Evolutionary conservation across 2,888 invertebrate genomes (phyloP).

Genomic region (Caenorhabditis uteleia): DNA sequence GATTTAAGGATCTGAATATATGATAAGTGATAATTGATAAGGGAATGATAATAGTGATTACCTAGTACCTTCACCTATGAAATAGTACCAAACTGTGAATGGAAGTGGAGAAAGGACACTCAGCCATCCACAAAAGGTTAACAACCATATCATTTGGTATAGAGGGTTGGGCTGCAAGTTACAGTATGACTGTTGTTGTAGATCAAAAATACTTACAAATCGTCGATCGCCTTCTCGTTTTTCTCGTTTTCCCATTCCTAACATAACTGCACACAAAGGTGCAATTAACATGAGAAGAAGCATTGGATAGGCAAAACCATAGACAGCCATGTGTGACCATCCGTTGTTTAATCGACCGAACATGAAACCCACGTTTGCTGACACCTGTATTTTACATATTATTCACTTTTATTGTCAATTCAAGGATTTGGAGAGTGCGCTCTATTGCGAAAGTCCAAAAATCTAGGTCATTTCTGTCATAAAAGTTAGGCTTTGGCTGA

Average conservation of each 20-base stretch:
- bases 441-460: no score
- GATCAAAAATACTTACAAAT: slow-evolving; percentile 52
- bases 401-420: no score
- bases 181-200: not conserved
- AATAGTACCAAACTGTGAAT: slow-evolving; percentile 68
- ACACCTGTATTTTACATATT: slow-evolving; percentile 50
- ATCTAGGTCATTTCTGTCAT: not conserved
- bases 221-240: slow-evolving; percentile 66
- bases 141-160: slow-evolving; percentile 68
- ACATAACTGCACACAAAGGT: slow-evolving; percentile 65
- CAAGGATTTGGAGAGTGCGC: no score
- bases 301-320: slow-evolving; percentile 68
- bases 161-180: slow-evolving; percentile 64
- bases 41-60: slow-evolving; percentile 7
- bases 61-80: slow-evolving; percentile 63
- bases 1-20: slow-evolving; percentile 59
- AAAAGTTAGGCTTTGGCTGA: not conserved
- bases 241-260: slow-evolving; percentile 69
- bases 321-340: slow-evolving; percentile 67
- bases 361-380: slow-evolving; percentile 69
- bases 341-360: slow-evolving; percentile 67
- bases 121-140: slow-evolving; percentile 66
- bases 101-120: slow-evolving; percentile 65
- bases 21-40: no score
- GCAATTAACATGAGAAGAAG: slow-evolving; percentile 64